Evolutionary conservation across 2,888 invertebrate genomes (phyloP), one percentile per base, ranked within the genome.

Genomic region (Muschampia plurimacula): DNA sequence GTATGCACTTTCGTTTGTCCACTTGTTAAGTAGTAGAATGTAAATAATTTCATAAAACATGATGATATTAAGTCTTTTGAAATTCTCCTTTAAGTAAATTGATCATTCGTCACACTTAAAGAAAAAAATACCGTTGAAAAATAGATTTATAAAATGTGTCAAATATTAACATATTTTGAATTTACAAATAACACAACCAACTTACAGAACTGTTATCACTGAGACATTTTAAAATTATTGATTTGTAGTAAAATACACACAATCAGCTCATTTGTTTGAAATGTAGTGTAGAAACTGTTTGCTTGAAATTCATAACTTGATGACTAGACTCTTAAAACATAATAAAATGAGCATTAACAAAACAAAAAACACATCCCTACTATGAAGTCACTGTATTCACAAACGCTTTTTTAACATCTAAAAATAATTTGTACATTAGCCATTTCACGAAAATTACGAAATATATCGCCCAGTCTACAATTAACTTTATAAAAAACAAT

Each of bases 311-410:
- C 87, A 88, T 89, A 91, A 89, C 88, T 88, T 87, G 90, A 89
- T 93, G 93, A 93, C 93, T 93, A 93, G 93, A 93, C 91, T 92
- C 91, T 92, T 93, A 92, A 89, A 92, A 91, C 86, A 84, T 90
- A 92, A 89, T 86, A 90, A 89, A 90, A 91, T 93, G 93, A 93
- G 93, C 93, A 93, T 93, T 93, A 91, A 92, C 86, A 92, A 90
- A 90, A 91, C 82, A 89, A 88, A 86, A 84, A 84, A 84, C 84
- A 85, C 82, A 81, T 82, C 76, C 80, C 84, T 85, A 87, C 77
- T 80, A 78, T 74, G 76, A 69, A 75, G 72, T 77, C 82, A 80
- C 72, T 79, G 82, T 81, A 79, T 82, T 81, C 84, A 83, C 84
- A 82, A 81, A 81, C 77, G 71, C 75, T 62, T 62, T 62, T 55